Evolutionary conservation across 1,140 invertebrate genomes (phyloP).

Genomic region (Meloidogyne exigua): DNA sequence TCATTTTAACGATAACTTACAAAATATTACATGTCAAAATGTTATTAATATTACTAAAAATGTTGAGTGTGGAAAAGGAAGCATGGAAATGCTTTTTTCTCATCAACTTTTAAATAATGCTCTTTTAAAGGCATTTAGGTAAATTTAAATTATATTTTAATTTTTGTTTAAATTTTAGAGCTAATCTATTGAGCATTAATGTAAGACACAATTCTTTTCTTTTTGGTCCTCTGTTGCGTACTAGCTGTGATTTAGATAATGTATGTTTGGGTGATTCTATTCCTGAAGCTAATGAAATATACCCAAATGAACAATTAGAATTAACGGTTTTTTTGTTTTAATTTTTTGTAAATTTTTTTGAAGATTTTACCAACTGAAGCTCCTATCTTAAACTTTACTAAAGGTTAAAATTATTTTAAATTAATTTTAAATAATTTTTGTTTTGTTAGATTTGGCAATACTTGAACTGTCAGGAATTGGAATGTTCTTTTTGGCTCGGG

Average conservation of each 20-base stretch:
- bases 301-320: slow-evolving; percentile 45
- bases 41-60: background rate
- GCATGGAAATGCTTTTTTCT: slow-evolving; percentile 43
- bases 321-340: slow-evolving; percentile 15
- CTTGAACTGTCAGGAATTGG: slow-evolving; percentile 38
- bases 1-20: background rate
- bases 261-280: slow-evolving; percentile 50
- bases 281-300: slow-evolving; percentile 44
- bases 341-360: background rate
- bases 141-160: background rate
- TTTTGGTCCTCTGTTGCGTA: slow-evolving; percentile 44
- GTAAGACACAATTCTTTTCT: slow-evolving; percentile 41
- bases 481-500: slow-evolving; percentile 41
- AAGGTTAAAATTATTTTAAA: slow-evolving; percentile 37
- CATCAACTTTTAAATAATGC: slow-evolving; percentile 39
- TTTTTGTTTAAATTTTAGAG: slow-evolving; percentile 30
- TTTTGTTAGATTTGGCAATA: slow-evolving; percentile 24
- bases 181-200: slow-evolving; percentile 38
- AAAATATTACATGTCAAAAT: background rate
- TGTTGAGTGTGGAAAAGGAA: background rate
- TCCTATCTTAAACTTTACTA: slow-evolving; percentile 34
- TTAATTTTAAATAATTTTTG: background rate
- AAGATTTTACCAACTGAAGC: slow-evolving; percentile 39
- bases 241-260: slow-evolving; percentile 42
- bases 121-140: slow-evolving; percentile 45